These are phyloP conservation scores for Sialis fuliginosa DNA, from an alignment of 2,888 invertebrate genomes.

Conservation along the genomic window DNA sequence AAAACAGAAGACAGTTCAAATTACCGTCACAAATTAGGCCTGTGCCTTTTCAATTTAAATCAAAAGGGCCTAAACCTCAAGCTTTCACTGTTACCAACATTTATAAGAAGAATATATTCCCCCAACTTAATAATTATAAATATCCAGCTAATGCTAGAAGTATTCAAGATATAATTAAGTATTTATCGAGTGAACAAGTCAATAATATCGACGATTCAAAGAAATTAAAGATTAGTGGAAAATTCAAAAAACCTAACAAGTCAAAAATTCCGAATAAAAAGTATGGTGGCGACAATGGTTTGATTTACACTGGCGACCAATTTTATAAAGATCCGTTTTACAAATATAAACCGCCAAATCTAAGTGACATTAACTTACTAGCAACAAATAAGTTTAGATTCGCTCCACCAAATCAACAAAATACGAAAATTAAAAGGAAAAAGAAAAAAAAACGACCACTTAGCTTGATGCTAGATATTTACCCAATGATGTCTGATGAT, in stretches of 20 bases:
- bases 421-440: constrained; percentile 14
- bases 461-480: constrained; percentile 45
- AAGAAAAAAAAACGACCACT: constrained; percentile 28
- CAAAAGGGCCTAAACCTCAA: not conserved
- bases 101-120: not conserved
- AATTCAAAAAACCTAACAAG: not conserved
- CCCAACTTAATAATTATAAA: constrained; percentile 1
- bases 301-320: not conserved
- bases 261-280: not conserved
- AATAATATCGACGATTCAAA: not conserved
- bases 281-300: not conserved
- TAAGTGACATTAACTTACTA: constrained; percentile 54
- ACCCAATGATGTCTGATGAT: constrained; percentile 31
- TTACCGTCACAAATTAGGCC: not conserved
- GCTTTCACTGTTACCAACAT: constrained; percentile 1
- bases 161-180: constrained; percentile 5
- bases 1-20: not conserved
- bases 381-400: constrained; percentile 34
- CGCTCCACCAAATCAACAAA: constrained; percentile 17
- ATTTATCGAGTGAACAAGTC: not conserved
- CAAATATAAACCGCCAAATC: constrained; percentile 52
- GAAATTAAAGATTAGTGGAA: not conserved
- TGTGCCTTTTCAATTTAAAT: constrained; percentile 2
- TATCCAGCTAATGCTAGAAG: constrained; percentile 1
- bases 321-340: constrained; percentile 40